Evolutionary conservation across 2,797 vertebrate species (phyloP).

Genomic region (Pachyuromys duprasi): DNA sequence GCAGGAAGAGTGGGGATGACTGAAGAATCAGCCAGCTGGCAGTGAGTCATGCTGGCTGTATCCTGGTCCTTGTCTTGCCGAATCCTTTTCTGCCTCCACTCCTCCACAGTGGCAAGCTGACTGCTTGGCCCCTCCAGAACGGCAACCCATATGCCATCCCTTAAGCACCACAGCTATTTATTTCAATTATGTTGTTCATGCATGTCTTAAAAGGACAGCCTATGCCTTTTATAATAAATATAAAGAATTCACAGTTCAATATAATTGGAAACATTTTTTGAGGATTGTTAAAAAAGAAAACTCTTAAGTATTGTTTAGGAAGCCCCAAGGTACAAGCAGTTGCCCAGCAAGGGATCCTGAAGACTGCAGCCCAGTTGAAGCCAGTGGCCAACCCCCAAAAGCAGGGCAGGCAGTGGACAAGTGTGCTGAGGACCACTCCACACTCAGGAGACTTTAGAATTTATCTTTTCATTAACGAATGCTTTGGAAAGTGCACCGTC

Average conservation of each 20-base stretch:
- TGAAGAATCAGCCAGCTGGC: no score
- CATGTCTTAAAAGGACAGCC: neutral
- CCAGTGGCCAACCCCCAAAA: neutral
- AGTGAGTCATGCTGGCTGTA: neutral
- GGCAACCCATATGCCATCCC: neutral
- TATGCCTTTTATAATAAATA: constrained; percentile 24
- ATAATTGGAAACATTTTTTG: constrained; percentile 18
- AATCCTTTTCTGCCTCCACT: neutral
- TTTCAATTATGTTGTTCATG: neutral
- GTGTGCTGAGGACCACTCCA: neutral
- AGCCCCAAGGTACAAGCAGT: neutral
- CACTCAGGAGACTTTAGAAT: constrained; percentile 1
- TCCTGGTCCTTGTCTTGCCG: neutral
- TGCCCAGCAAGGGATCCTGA: neutral
- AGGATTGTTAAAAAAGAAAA: constrained; percentile 29
- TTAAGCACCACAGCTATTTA: neutral
- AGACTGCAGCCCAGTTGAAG: neutral
- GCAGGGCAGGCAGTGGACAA: neutral
- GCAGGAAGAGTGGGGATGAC: neutral
- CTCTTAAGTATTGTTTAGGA: constrained; percentile 16
- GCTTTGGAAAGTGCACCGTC: constrained; percentile 59
- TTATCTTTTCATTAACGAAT: constrained; percentile 73
- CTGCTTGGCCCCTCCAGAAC: no score
- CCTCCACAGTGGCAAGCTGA: neutral
- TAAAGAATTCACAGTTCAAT: neutral